A percentile compares a stretch with the other conserved stretches of the same genome.
Conservation (phyloP, 1,140 invertebrate genomes). For the Cherax destructor region DNA sequence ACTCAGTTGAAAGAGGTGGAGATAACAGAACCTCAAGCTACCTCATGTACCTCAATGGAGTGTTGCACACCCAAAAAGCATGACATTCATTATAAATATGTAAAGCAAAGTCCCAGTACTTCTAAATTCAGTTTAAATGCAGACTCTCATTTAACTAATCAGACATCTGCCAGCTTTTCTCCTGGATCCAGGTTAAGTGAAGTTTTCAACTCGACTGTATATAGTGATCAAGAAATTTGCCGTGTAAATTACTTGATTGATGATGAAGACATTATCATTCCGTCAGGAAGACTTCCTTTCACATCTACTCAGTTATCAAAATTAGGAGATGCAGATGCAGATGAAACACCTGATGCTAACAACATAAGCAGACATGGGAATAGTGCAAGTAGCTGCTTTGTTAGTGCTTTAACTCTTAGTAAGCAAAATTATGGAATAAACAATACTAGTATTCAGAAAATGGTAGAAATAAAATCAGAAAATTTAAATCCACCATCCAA, state of each 20-base stretch:
- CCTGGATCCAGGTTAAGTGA: neutral
- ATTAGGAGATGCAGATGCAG: neutral
- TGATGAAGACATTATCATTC: neutral
- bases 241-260: neutral
- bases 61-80: neutral
- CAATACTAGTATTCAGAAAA: neutral
- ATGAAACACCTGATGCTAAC: neutral
- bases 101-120: no score
- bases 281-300: conserved; percentile 11
- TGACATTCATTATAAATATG: neutral
- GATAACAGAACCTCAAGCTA: neutral
- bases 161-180: neutral
- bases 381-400: neutral
- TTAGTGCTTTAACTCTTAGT: neutral
- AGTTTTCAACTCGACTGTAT: neutral
- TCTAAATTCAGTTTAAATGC: neutral
- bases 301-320: conserved; percentile 39
- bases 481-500: neutral
- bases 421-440: neutral
- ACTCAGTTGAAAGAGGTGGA: neutral
- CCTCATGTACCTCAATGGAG: neutral
- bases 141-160: neutral
- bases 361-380: neutral
- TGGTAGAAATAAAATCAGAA: neutral
- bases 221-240: neutral